phyloP scores from a whole-genome alignment of 2,888 invertebrate genomes.

The Gibbula magus region DNA sequence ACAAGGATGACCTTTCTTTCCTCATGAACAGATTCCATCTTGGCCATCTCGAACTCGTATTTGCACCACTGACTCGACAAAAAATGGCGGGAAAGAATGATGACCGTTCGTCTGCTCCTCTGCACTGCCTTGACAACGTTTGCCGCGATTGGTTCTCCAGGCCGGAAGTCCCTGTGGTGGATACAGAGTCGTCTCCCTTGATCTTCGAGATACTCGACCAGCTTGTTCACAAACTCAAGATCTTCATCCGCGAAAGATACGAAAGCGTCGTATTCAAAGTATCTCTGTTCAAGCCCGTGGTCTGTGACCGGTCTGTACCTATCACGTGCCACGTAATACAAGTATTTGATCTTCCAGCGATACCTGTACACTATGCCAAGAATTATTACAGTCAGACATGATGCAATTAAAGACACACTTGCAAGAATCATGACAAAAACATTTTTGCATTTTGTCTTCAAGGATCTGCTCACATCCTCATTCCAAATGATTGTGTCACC shows the following conservation, averaged over 20 bases:
- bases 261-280: not conserved
- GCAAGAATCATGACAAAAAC: not conserved
- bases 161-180: not conserved
- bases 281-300: not conserved
- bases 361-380: slow-evolving; percentile 8
- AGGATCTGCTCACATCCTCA: not conserved
- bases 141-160: not conserved
- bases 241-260: not conserved
- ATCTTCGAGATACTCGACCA: not conserved
- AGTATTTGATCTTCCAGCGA: not conserved
- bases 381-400: not conserved
- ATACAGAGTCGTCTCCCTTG: not conserved
- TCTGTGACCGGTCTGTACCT: not conserved
- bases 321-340: not conserved
- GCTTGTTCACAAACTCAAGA: not conserved
- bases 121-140: not conserved
- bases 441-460: not conserved
- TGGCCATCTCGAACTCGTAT: slow-evolving; percentile 1
- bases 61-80: not conserved
- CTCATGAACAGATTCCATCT: not conserved
- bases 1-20: not conserved
- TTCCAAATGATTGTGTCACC: not conserved
- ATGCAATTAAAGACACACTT: not conserved
- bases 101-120: slow-evolving; percentile 1
- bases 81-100: not conserved